A percentile compares a stretch with the other conserved stretches of the same genome.
These are phyloP conservation scores for Cinara cedri DNA, from an alignment of 2,888 invertebrate genomes.

Conservation along the genomic window DNA sequence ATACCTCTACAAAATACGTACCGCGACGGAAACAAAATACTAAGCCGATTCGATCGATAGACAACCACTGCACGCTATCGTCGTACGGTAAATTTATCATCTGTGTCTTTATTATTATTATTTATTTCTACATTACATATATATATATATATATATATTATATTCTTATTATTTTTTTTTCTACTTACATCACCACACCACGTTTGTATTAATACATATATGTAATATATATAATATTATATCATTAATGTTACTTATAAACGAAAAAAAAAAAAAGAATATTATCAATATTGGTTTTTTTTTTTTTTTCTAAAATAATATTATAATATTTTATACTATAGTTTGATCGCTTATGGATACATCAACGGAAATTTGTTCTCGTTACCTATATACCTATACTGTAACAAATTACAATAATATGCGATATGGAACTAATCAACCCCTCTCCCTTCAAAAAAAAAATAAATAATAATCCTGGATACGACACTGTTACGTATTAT, in stretches of 20 bases:
- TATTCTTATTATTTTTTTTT: slow-evolving; percentile 37
- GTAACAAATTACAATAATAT: no score
- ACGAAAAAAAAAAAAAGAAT: neutral
- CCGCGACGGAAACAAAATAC: slow-evolving; percentile 41
- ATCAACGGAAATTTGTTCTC: neutral
- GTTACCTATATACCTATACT: no score
- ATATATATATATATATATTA: neutral
- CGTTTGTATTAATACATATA: neutral
- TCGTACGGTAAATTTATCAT: slow-evolving; percentile 57
- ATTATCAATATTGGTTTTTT: neutral
- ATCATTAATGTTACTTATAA: neutral
- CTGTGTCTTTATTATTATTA: slow-evolving; percentile 49
- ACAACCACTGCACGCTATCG: slow-evolving; percentile 53
- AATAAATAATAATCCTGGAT: no score
- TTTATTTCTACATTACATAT: slow-evolving; percentile 19
- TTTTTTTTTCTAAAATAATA: slow-evolving; percentile 11
- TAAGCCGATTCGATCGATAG: slow-evolving; percentile 56
- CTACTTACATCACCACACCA: slow-evolving; percentile 15
- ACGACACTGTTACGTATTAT: no score
- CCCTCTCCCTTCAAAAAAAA: no score
- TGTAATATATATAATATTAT: neutral
- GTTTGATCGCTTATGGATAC: slow-evolving; percentile 41
- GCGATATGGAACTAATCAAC: no score
- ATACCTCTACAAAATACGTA: slow-evolving; percentile 47
- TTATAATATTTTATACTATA: neutral